A percentile compares a stretch with the other conserved stretches of the same genome.
phyloP scores from a whole-genome alignment of 2,797 vertebrate genomes.

The Tiaroga cobitis region DNA sequence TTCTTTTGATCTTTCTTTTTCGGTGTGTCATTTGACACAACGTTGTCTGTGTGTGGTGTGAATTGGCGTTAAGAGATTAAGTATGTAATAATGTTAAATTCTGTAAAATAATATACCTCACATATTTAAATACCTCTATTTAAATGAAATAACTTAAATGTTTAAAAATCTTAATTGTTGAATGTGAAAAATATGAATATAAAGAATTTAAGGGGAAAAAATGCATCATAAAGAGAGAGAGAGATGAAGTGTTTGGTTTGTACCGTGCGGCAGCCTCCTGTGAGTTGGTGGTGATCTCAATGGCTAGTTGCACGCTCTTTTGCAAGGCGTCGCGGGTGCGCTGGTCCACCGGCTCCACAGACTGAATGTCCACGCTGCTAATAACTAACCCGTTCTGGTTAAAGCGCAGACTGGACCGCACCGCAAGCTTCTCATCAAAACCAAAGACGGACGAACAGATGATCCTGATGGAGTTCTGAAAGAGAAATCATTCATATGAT shows the following conservation, averaged over 20 bases:
- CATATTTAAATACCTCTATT: background rate
- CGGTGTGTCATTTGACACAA: background rate
- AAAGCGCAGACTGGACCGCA: conserved; percentile 78
- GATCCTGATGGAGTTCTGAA: conserved; percentile 87
- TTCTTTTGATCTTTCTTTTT: background rate
- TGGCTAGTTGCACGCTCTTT: conserved; percentile 92
- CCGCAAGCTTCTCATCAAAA: conserved; percentile 79
- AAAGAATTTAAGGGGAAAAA: background rate
- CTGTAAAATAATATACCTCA: background rate
- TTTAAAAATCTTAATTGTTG: background rate
- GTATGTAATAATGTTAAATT: background rate
- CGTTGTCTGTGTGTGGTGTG: background rate
- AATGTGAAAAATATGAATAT: background rate
- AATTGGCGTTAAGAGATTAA: background rate
- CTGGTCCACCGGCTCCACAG: conserved; percentile 92
- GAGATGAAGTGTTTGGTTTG: conserved; percentile 10
- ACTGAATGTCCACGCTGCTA: conserved; percentile 92
- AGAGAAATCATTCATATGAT: background rate
- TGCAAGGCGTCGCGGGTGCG: conserved; percentile 88
- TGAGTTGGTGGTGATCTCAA: conserved; percentile 94
- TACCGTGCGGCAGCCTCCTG: conserved; percentile 90
- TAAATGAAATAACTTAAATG: background rate
- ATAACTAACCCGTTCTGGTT: conserved; percentile 85
- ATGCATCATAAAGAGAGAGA: too few species aligned
- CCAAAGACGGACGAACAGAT: conserved; percentile 90